These are phyloP conservation scores for Hyphantria cunea DNA, from an alignment of 1,140 invertebrate species.

Conservation along the genomic window DNA sequence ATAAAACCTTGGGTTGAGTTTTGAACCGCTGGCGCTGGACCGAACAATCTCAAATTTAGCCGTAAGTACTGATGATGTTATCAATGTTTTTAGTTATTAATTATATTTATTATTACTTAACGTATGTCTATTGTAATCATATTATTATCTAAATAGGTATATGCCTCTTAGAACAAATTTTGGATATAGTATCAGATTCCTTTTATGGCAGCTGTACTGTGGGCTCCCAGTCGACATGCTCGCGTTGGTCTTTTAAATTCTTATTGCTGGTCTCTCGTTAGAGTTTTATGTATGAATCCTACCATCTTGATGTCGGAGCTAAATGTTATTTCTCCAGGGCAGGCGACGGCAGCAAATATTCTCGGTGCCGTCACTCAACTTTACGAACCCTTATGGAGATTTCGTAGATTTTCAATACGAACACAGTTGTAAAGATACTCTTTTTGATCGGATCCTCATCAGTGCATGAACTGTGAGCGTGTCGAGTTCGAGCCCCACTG, in stretches of 20 bases:
- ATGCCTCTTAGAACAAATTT: conserved; percentile 2
- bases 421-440: too few relatives aligned
- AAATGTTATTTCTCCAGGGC: too few relatives aligned
- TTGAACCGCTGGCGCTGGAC: conserved; percentile 34
- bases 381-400: too few relatives aligned
- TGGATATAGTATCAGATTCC: background rate
- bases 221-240: background rate
- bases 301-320: too few relatives aligned
- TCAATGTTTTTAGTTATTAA: conserved; percentile 31
- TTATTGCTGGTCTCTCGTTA: too few relatives aligned
- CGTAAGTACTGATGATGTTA: conserved; percentile 34
- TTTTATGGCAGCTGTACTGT: background rate
- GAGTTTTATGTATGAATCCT: too few relatives aligned
- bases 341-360: too few relatives aligned
- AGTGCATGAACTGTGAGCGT: background rate
- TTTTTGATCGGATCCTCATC: too few relatives aligned
- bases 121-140: conserved; percentile 4
- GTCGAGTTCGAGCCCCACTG: background rate
- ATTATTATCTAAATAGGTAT: conserved; percentile 1
- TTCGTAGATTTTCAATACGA: too few relatives aligned
- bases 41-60: conserved; percentile 50
- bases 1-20: conserved; percentile 4
- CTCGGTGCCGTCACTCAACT: too few relatives aligned
- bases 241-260: background rate
- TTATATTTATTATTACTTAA: conserved; percentile 18